These are phyloP conservation scores for Caligus rogercresseyi DNA, from an alignment of 1,140 invertebrate genomes.

Conservation along the genomic window DNA sequence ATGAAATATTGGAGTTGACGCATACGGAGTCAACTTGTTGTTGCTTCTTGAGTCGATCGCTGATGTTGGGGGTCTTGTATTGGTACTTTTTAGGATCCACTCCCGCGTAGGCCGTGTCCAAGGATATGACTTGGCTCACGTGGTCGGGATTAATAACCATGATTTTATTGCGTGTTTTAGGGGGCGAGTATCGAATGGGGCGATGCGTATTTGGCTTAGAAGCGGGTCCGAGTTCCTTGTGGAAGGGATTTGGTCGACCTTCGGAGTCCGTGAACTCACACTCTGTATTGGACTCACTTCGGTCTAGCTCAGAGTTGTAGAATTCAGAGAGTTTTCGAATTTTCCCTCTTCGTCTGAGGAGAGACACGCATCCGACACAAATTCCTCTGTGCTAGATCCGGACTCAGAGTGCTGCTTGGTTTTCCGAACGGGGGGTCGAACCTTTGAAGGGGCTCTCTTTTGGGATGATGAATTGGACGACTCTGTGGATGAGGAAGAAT, in stretches of 20 bases:
- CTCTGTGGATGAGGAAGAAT: not conserved
- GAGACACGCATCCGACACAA: not conserved
- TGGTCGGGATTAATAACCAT: not conserved
- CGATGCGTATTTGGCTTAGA: not conserved
- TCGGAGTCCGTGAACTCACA: constrained; percentile 16
- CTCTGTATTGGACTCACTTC: constrained; percentile 4
- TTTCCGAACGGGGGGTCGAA: not conserved
- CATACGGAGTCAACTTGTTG: not conserved
- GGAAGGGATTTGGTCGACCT: constrained; percentile 9
- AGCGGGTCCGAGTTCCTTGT: constrained; percentile 5
- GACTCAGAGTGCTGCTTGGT: not conserved
- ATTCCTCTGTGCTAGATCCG: not conserved
- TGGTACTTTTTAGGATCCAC: constrained; percentile 2
- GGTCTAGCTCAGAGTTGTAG: not conserved
- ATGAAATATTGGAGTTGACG: not conserved
- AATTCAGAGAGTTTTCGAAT: not conserved
- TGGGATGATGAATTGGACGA: not conserved
- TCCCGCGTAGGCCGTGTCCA: not conserved
- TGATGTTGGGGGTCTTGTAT: constrained; percentile 12
- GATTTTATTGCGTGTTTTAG: not conserved
- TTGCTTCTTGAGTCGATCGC: not conserved
- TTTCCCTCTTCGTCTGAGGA: constrained; percentile 6
- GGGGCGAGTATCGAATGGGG: not conserved
- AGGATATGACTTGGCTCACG: not conserved
- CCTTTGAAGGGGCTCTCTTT: not conserved